Evolutionary conservation across 2,888 invertebrate species (phyloP).

Genomic region (Platycheirus albimanus): DNA sequence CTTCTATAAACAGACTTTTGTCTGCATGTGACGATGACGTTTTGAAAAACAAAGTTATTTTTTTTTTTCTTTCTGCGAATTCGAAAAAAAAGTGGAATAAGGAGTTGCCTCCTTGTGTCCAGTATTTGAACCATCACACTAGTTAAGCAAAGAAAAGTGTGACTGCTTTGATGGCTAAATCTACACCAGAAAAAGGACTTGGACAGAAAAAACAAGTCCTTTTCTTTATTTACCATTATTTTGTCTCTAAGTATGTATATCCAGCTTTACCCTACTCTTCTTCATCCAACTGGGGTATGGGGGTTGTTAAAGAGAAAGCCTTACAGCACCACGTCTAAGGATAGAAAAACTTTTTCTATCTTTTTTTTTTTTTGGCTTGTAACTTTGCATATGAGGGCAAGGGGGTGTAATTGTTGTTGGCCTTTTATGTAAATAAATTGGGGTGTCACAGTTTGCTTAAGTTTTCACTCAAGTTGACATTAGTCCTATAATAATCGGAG

Average conservation of each 20-base stretch:
- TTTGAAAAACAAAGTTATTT: slow-evolving; percentile 5
- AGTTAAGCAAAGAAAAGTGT: slow-evolving; percentile 19
- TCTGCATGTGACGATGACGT: slow-evolving; percentile 25
- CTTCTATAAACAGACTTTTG: slow-evolving; percentile 16
- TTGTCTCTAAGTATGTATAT: slow-evolving; percentile 53
- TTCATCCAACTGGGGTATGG: too few species aligned
- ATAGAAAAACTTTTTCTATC: slow-evolving; percentile 9
- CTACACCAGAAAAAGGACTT: slow-evolving; percentile 14
- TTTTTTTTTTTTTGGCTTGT: background rate
- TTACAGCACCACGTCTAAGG: background rate
- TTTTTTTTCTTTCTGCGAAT: background rate
- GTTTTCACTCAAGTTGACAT: slow-evolving; percentile 63
- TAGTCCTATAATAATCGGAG: slow-evolving; percentile 25
- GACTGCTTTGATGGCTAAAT: slow-evolving; percentile 10
- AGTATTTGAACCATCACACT: slow-evolving; percentile 37
- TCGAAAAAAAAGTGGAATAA: background rate
- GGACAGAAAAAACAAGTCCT: too few species aligned
- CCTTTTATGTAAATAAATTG: slow-evolving; percentile 69
- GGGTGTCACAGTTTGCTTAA: slow-evolving; percentile 68
- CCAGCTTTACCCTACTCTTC: background rate
- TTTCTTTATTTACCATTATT: slow-evolving; percentile 70
- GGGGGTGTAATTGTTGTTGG: slow-evolving; percentile 17
- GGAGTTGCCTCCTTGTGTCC: slow-evolving; percentile 26
- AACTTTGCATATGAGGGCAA: slow-evolving; percentile 2
- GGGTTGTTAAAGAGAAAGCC: slow-evolving; percentile 6